Evolutionary conservation across 2,888 invertebrate genomes (phyloP), one percentile per base, ranked within the genome.

Genomic region (Uloborus plumipes): DNA sequence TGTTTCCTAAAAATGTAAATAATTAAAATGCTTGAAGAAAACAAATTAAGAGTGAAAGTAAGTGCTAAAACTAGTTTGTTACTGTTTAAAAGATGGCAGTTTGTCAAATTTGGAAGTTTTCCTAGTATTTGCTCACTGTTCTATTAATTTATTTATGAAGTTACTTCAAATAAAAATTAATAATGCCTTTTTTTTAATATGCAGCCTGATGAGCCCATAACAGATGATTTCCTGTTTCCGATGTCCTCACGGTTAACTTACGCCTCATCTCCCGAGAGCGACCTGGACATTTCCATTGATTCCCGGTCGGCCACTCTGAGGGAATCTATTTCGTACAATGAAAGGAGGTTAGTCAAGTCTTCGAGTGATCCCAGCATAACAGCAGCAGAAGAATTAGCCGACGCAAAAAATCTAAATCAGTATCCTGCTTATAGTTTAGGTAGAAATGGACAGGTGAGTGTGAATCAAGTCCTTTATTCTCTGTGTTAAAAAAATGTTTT

Each of bases 191-290:
- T 39, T 39, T 39, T 39, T 11, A 1, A 39, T 20, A 94, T 94
- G 83, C 96, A 96, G 97, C 96, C 97, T 89, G 96, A 96, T 89
- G 97, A 98, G 91, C 95, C 96, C 89, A 92, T 98, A 89, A 96
- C 97, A 88, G 98, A 99, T 91, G 98, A 99, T 92, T 97, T 98
- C 93, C 93, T 98, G 89, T 98, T 98, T 92, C 97, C 98, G 89
- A 97, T 98, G 97, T 95, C 95, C 87, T 85, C 86, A 13, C 94
- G 96, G 89, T 92, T 97, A 87, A 97, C 97, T 88, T 97, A 97
- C 90, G 97, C 97, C 86, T 97, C 97, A 88, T 96, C 96, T 89
- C 97, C 97, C 85, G 97, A 98, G 91, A 96, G 96, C 89, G 98
- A 98, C 91, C 92, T 95, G 90, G 97, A 97, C 80, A 84, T 87